Evolutionary conservation across 1,140 invertebrate genomes (phyloP).

Genomic region (Solen grandis): DNA sequence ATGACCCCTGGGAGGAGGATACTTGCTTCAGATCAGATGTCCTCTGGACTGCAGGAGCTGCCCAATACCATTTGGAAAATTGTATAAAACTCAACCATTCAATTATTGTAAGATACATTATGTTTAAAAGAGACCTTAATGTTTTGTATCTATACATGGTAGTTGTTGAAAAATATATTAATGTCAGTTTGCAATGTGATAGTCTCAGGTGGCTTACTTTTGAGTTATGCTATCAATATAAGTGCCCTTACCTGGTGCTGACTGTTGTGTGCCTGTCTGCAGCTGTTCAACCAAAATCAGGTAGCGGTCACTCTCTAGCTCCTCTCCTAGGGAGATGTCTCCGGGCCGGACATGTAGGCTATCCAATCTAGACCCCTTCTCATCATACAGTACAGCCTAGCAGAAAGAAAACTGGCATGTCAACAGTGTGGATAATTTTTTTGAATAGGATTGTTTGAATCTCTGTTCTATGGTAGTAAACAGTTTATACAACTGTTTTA

Average conservation of each 20-base stretch:
- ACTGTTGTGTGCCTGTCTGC: neutral
- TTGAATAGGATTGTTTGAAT: too few species aligned
- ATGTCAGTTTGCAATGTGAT: neutral
- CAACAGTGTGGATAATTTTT: too few species aligned
- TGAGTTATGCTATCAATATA: neutral
- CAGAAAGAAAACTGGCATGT: too few species aligned
- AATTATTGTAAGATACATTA: neutral
- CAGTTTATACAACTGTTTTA: too few species aligned
- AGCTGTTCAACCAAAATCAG: slow-evolving; percentile 68
- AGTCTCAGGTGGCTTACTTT: neutral
- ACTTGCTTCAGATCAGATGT: neutral
- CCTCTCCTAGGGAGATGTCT: slow-evolving; percentile 64
- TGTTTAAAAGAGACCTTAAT: neutral
- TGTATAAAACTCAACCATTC: too few species aligned
- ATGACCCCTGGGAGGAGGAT: neutral
- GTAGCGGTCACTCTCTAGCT: slow-evolving; percentile 72
- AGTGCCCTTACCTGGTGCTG: neutral
- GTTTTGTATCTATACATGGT: neutral
- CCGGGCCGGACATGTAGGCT: slow-evolving; percentile 64
- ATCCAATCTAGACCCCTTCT: slow-evolving; percentile 68
- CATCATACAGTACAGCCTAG: slow-evolving; percentile 74
- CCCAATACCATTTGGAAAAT: too few species aligned
- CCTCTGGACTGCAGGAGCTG: too few species aligned
- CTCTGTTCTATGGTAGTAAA: too few species aligned
- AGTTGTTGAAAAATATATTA: neutral